Conservation (phyloP, 2,888 invertebrate genomes). For the Leptinotarsa rubiginosa region DNA sequence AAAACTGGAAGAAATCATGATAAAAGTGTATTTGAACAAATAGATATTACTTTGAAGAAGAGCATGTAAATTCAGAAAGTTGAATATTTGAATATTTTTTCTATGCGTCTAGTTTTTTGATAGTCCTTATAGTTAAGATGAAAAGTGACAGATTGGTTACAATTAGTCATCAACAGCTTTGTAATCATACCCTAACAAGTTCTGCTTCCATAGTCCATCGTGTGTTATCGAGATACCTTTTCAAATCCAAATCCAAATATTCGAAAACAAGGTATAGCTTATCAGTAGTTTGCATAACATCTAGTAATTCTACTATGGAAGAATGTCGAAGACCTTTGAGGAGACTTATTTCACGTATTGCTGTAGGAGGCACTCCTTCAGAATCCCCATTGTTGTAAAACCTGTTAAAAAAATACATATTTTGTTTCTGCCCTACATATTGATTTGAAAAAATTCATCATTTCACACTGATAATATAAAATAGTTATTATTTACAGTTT, state of each 20-base stretch:
- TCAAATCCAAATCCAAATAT: conserved; percentile 92
- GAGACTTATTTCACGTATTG: conserved; percentile 94
- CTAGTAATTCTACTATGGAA: conserved; percentile 89
- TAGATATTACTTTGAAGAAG: no score
- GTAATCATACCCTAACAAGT: conserved; percentile 74
- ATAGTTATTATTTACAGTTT: no score
- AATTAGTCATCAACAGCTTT: background rate
- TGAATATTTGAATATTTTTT: no score
- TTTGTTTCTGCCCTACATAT: no score
- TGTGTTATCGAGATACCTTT: conserved; percentile 84
- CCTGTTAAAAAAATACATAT: conserved; percentile 50
- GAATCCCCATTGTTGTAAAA: conserved; percentile 78
- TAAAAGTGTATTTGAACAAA: no score
- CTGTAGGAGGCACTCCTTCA: conserved; percentile 97
- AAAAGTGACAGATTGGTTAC: background rate
- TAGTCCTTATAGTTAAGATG: no score
- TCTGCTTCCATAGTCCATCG: conserved; percentile 73
- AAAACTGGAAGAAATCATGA: no score
- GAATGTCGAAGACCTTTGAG: conserved; percentile 91
- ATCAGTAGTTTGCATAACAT: conserved; percentile 87
- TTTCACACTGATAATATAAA: no score
- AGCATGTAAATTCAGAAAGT: no score
- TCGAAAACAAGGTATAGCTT: conserved; percentile 95
- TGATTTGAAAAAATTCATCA: no score
- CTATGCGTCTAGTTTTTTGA: no score